Percentiles rank a stretch among this genome's conserved stretches.
Evolutionary conservation across 2,113 vertebrate genomes (phyloP).

Genomic region (Toxostoma redivivum): DNA sequence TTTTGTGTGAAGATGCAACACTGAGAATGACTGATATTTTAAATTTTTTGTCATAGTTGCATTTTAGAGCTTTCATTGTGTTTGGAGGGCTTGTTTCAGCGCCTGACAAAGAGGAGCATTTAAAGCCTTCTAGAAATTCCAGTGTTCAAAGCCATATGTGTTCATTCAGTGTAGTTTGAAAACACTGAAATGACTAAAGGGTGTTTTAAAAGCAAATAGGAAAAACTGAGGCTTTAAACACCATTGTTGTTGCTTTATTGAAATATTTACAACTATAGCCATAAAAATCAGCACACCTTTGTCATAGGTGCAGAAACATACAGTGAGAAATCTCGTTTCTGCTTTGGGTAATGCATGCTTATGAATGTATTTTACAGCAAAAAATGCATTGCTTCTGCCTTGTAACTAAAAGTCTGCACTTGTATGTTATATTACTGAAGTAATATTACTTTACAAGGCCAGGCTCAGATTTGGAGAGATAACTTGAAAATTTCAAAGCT

Average conservation of each 20-base stretch:
- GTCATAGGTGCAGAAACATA: neutral
- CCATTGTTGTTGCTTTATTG: neutral
- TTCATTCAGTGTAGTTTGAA: neutral
- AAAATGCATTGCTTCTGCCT: neutral
- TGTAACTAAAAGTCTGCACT: neutral
- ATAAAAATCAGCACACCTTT: neutral
- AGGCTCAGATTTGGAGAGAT: neutral
- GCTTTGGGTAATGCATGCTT: slow-evolving; percentile 1
- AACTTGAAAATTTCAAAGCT: neutral
- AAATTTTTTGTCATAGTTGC: neutral
- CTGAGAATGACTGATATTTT: neutral
- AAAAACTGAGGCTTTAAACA: neutral
- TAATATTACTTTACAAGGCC: slow-evolving; percentile 3
- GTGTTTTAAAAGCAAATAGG: neutral
- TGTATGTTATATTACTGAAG: neutral
- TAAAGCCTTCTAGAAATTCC: neutral
- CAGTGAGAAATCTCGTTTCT: neutral
- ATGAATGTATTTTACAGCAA: neutral
- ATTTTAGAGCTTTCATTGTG: neutral
- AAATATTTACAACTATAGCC: neutral
- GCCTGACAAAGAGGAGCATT: neutral
- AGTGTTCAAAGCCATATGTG: neutral
- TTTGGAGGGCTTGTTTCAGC: neutral
- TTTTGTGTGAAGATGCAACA: neutral
- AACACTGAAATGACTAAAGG: neutral